Percentiles rank a stretch among this genome's conserved stretches.
Conservation (phyloP, 2,113 vertebrate genomes). For the Synodontis membranacea region DNA sequence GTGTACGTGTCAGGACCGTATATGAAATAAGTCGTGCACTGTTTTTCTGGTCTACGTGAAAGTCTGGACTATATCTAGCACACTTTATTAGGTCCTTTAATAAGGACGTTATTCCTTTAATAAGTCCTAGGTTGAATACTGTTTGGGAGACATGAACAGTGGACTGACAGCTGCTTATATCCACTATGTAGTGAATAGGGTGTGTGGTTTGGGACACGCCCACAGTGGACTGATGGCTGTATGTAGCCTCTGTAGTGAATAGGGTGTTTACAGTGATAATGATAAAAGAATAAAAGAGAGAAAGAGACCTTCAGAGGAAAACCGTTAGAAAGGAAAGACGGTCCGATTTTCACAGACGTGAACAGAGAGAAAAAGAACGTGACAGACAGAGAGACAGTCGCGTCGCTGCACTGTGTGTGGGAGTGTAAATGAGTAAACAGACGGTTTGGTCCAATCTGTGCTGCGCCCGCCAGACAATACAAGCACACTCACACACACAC, state of each 20-base stretch:
- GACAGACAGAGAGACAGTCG: constrained; percentile 18
- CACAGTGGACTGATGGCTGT: neutral
- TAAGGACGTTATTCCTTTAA: neutral
- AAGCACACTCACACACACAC: constrained; percentile 19
- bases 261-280: too few relatives aligned
- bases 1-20: neutral
- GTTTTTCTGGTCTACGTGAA: neutral
- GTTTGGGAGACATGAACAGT: neutral
- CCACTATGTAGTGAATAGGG: neutral
- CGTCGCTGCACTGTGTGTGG: constrained; percentile 28
- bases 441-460: constrained; percentile 47
- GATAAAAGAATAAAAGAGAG: neutral
- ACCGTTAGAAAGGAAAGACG: neutral
- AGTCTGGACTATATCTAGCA: neutral
- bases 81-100: neutral
- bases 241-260: too few relatives aligned
- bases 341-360: constrained; percentile 5
- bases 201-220: neutral
- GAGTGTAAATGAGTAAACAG: constrained; percentile 48
- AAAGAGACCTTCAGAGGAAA: neutral
- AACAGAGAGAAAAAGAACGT: neutral
- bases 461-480: constrained; percentile 31
- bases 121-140: neutral
- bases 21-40: neutral
- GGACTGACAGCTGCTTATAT: neutral